A percentile compares a stretch with the other conserved stretches of the same genome.
Evolutionary conservation across 2,113 vertebrate species (phyloP).

Genomic region (Brachionichthys hirsutus): DNA sequence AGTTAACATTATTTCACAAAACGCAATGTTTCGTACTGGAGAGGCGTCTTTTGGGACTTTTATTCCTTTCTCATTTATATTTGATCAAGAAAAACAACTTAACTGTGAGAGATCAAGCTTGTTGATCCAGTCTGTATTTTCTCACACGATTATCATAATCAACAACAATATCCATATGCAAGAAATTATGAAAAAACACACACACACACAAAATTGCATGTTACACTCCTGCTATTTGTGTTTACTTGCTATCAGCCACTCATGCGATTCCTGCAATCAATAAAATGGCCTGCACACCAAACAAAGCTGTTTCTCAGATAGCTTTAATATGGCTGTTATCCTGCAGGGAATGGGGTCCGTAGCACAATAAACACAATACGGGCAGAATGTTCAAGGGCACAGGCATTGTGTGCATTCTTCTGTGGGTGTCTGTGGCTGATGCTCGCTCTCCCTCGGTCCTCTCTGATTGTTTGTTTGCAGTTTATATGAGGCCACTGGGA

Average conservation of each 20-base stretch:
- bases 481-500: constrained; percentile 61
- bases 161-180: constrained; percentile 27
- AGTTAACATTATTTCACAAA: too few relatives aligned
- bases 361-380: constrained; percentile 41
- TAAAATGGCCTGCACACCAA: constrained; percentile 12
- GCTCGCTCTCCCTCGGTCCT: background rate
- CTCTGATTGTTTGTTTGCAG: constrained; percentile 53
- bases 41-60: too few relatives aligned
- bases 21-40: too few relatives aligned
- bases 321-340: constrained; percentile 17
- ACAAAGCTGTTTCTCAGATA: constrained; percentile 17
- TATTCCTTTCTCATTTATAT: too few relatives aligned
- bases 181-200: constrained; percentile 8
- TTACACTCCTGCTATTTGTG: constrained; percentile 30
- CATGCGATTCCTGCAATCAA: background rate
- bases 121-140: too few relatives aligned
- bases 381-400: constrained; percentile 21
- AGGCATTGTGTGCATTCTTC: constrained; percentile 16
- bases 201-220: background rate
- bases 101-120: too few relatives aligned
- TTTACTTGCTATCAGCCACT: constrained; percentile 12
- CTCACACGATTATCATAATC: too few relatives aligned
- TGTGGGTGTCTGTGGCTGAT: constrained; percentile 24
- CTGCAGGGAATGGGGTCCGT: constrained; percentile 31
- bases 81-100: too few relatives aligned